Base-by-base conservation (phyloP, 37 sponge, comb jelly and placozoan genomes). In the Beroe ovata region DNA sequence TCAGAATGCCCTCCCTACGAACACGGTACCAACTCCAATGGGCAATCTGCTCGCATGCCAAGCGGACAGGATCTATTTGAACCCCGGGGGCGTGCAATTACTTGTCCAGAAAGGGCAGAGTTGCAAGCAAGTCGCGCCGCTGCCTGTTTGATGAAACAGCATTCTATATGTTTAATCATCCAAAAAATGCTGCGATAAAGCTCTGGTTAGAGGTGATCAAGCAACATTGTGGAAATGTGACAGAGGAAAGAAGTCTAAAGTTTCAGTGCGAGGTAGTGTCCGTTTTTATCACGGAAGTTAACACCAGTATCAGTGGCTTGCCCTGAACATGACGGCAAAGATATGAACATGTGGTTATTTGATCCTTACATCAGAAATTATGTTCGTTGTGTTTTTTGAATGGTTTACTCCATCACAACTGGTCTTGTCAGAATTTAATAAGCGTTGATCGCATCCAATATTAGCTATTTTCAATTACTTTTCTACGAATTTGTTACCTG, bases 381-480 rank as follows among this genome's bases (percentile, higher is more conserved):
- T 66, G 69, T 66, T 8, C 69, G 69, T 25, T 66, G 69, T 66
- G 14, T 66, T 34, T 66, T 66, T 66, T 66, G 35, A 66, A n/a
- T n/a, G n/a, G n/a, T n/a, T n/a, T n/a, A n/a, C n/a, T n/a, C n/a
- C n/a, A n/a, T n/a, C n/a, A n/a, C n/a, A n/a, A n/a, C n/a, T n/a
- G n/a, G n/a, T n/a, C n/a, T n/a, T n/a, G n/a, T n/a, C n/a, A n/a
- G n/a, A n/a, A n/a, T n/a, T n/a, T n/a, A n/a, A n/a, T n/a, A n/a
- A n/a, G n/a, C n/a, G n/a, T n/a, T n/a, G n/a, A n/a, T n/a, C n/a
- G n/a, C n/a, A n/a, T n/a, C n/a, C n/a, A n/a, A n/a, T n/a, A n/a
- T n/a, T n/a, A n/a, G n/a, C n/a, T n/a, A n/a, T n/a, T n/a, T n/a
- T n/a, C n/a, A n/a, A n/a, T n/a, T n/a, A n/a, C n/a, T n/a, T n/a